Evolutionary conservation across 2,888 invertebrate species (phyloP).

Genomic region (Strigamia maritima): DNA sequence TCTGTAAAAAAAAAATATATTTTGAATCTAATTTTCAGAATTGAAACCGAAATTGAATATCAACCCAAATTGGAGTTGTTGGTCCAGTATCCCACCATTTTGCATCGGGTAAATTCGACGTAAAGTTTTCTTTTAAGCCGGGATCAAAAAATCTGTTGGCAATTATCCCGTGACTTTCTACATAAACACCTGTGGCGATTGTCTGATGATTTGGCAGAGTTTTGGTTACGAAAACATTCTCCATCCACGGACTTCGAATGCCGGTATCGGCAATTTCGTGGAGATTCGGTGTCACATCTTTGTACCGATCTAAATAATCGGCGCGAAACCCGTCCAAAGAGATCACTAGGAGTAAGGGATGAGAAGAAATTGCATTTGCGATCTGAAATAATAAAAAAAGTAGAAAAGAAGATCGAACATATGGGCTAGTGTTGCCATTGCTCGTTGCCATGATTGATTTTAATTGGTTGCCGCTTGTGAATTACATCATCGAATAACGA

Average conservation of each 20-base stretch:
- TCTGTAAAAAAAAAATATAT: constrained; percentile 17
- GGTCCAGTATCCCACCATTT: constrained; percentile 42
- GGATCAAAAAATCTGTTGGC: constrained; percentile 52
- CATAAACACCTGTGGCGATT: constrained; percentile 47
- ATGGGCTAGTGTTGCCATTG: neutral
- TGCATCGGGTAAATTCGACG: constrained; percentile 42
- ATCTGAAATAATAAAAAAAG: neutral
- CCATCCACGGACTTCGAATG: constrained; percentile 38
- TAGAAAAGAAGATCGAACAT: neutral
- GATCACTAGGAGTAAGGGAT: constrained; percentile 39
- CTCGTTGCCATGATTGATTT: neutral
- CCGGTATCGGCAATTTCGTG: constrained; percentile 35
- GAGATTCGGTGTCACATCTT: constrained; percentile 36
- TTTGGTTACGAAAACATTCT: constrained; percentile 41
- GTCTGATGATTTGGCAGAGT: constrained; percentile 42
- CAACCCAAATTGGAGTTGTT: constrained; percentile 40
- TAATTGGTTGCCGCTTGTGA: neutral
- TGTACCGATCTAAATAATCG: constrained; percentile 35
- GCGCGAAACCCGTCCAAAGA: constrained; percentile 42
- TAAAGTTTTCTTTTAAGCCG: constrained; percentile 45
- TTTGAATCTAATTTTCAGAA: neutral
- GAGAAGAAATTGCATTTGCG: neutral
- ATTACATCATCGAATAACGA: neutral
- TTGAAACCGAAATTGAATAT: neutral
- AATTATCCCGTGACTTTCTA: constrained; percentile 51